Evolutionary conservation across 2,888 invertebrate species (phyloP), one percentile per base, ranked within the genome.

Genomic region (Campoletis raptor): DNA sequence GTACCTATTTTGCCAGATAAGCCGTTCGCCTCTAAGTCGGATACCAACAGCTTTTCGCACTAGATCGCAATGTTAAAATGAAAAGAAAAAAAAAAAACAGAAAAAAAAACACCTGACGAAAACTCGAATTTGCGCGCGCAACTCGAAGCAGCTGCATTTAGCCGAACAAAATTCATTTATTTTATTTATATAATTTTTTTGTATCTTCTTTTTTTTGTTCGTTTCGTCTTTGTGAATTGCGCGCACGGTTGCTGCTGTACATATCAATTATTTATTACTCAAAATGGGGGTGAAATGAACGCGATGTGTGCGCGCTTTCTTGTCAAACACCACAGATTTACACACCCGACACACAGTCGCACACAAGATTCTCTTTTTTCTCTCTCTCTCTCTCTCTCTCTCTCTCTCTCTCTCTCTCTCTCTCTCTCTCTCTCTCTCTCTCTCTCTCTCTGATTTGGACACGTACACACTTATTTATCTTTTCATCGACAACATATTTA

Each of bases 1-100:
- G 89, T 89, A 85, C 90, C 89, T 92, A 85, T 92, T 92, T 92
- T 90, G 91, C 90, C 92, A 92, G 92, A 92, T 92, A 92, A 91
- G 89, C 88, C 90, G 92, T 92, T 90, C 90, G 91, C 90, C 88
- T 89, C 91, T 92, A 92, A 90, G 87, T 92, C 90, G 90, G 91
- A 90, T 88, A 85, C 89, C 90, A 90, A 90, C 90, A 90, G 90
- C 89, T 90, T 91, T 87, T 89, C 87, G 89, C 90, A 90, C 85
- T 91, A 91, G 88, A 84, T 88, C 86, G 85, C 88, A 83, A 85
- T 82, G 87, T 89, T 81, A 69, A 2, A 30, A 30, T 30, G 30
- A 81, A 64, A 72, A 83, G 69, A 78, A 69, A 74, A 64, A 72
- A 45, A 54, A 54, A 24, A 36, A 37, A 81, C 79, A 77, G 70